Conservation (phyloP, 2,888 invertebrate genomes). For the Emesis russula region DNA sequence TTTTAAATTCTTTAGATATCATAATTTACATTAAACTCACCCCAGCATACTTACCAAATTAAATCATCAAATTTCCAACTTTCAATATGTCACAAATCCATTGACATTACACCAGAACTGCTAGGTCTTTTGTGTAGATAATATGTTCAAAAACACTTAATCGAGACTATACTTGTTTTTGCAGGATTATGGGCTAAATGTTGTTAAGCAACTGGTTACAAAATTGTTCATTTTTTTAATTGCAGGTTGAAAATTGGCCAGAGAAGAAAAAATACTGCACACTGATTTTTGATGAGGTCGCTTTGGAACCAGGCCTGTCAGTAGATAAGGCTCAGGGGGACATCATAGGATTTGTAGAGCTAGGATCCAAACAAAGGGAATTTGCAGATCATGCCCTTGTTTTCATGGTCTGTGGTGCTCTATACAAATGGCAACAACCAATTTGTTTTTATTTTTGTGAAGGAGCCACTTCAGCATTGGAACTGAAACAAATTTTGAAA, state of each 20-base stretch:
- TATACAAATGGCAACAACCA: slow-evolving; percentile 74
- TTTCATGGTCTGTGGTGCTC: slow-evolving; percentile 4
- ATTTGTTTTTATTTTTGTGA: slow-evolving; percentile 64
- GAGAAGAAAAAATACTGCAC: slow-evolving; percentile 36
- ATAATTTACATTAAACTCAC: background rate
- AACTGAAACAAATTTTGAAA: slow-evolving; percentile 53
- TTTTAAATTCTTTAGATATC: background rate
- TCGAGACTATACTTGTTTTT: no score
- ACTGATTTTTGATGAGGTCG: slow-evolving; percentile 23
- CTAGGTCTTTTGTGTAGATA: no score
- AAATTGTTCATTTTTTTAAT: background rate
- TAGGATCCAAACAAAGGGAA: background rate
- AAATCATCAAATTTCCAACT: no score
- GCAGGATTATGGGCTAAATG: no score
- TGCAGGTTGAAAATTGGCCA: slow-evolving; percentile 19
- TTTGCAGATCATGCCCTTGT: slow-evolving; percentile 21
- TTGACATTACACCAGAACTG: no score
- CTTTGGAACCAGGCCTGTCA: slow-evolving; percentile 3
- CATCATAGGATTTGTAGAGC: slow-evolving; percentile 21
- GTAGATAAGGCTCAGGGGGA: background rate
- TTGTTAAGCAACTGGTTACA: no score
- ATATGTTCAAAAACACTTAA: no score
- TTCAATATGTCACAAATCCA: no score
- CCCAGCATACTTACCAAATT: no score
- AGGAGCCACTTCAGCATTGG: slow-evolving; percentile 42